Evolutionary conservation across 2,113 vertebrate genomes (phyloP).

Genomic region (Bubo scandiacus): DNA sequence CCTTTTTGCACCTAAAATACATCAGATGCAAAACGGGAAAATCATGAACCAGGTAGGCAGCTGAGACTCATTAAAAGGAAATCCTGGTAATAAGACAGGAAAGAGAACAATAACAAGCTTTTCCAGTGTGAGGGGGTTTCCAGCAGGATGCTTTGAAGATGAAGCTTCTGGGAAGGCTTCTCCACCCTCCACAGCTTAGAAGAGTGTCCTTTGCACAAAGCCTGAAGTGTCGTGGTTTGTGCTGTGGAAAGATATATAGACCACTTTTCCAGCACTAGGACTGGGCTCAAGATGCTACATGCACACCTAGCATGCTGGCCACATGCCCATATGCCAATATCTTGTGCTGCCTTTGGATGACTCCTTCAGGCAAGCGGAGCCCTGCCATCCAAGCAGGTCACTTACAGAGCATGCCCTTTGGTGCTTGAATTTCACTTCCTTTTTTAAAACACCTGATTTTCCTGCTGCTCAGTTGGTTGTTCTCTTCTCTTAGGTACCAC

Average conservation of each 20-base stretch:
- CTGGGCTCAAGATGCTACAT: neutral
- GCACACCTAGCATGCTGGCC: neutral
- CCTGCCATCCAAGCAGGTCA: neutral
- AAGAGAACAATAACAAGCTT: neutral
- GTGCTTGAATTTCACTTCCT: slow-evolving; percentile 33
- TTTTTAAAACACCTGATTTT: neutral
- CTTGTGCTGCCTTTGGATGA: neutral
- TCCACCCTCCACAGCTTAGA: neutral
- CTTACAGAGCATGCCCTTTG: neutral
- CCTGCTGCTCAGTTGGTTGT: slow-evolving; percentile 39
- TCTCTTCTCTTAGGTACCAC: slow-evolving; percentile 69
- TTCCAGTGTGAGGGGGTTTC: neutral
- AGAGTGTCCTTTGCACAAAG: neutral
- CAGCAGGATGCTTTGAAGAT: neutral
- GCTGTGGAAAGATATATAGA: neutral
- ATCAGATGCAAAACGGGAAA: neutral
- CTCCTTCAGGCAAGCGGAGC: neutral
- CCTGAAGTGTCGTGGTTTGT: neutral
- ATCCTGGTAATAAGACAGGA: neutral
- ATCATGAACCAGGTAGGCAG: neutral
- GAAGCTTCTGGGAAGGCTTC: neutral
- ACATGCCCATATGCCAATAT: neutral
- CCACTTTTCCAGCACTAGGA: neutral
- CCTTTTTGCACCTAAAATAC: neutral
- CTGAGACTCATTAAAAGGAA: neutral